Evolutionary conservation across 2,113 vertebrate genomes (phyloP).

Genomic region (Leucoraja erinaceus): DNA sequence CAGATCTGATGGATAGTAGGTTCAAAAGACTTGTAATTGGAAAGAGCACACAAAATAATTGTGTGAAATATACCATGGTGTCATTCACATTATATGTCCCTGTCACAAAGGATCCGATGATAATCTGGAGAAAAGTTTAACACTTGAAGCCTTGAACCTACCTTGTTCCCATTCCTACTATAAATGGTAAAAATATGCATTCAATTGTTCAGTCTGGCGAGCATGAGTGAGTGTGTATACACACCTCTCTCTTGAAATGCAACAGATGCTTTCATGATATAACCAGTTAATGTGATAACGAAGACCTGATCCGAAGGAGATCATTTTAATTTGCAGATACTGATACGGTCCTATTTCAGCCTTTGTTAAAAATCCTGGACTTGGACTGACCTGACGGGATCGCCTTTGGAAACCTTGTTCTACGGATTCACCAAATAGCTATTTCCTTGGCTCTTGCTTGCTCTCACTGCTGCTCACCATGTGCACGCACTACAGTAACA

Average conservation of each 20-base stretch:
- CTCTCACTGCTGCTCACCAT: no score
- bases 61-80: neutral
- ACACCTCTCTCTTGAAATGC: neutral
- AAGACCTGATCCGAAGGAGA: no score
- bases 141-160: neutral
- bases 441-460: neutral
- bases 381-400: no score
- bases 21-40: neutral
- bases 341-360: neutral
- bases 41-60: neutral
- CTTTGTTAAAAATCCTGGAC: neutral
- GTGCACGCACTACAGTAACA: no score
- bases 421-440: neutral
- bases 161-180: neutral
- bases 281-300: no score
- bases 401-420: no score
- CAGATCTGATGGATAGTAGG: neutral
- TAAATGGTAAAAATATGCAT: neutral
- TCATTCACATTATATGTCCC: neutral
- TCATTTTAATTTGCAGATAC: neutral
- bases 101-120: neutral
- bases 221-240: neutral
- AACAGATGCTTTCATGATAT: neutral
- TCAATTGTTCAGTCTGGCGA: neutral
- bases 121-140: neutral